Base-by-base conservation (phyloP, 2,113 vertebrate species). In the Fukomys damarensis region DNA sequence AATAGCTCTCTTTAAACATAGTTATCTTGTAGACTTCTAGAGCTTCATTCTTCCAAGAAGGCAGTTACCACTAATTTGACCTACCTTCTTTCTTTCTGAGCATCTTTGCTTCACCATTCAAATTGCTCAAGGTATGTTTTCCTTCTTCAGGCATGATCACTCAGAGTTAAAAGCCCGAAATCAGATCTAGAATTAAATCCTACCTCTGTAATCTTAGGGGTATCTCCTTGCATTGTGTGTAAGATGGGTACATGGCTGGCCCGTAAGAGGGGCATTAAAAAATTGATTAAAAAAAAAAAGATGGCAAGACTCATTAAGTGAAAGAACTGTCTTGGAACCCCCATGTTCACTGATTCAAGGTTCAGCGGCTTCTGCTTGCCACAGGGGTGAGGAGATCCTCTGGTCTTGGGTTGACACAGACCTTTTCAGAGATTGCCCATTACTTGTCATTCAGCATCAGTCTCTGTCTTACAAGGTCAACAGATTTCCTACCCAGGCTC, bases 1-100 rank as follows among this genome's bases (percentile, higher is more conserved):
- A 96, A 68, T 38, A 83, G 56, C 63, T 80, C 41, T 92, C 76
- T 83, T 74, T 92, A 93, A 93, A 90, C 43, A 49, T 43, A 95
- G 56, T 86, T 86, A 66, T 24, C 49, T 89, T 24, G 14, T 81
- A 58, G 79, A 88, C 35, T 54, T 41, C 65, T 68, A 76, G 52
- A 90, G 68, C 89, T 70, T 81, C 65, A 38, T 91, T 85, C 65
- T 93, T 54, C 43, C 54, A 52, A 85, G 63, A 95, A 94, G 79
- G 77, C 22, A 2, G 28, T 54, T 89, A 52, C 38, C 66, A 41
- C 65, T 82, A 59, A 66, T 46, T 65, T 83, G 52, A 66, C n/a
- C 56, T 52, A 43, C 8, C 35, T 77, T 61, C 30, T 72, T 59
- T 52, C 80, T 96, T 91, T 83, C 49, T 96, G 52, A 86, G 70